Evolutionary conservation across 2,888 invertebrate species (phyloP), one percentile per base, ranked within the genome.

Genomic region (Zaprionus bogoriensis): DNA sequence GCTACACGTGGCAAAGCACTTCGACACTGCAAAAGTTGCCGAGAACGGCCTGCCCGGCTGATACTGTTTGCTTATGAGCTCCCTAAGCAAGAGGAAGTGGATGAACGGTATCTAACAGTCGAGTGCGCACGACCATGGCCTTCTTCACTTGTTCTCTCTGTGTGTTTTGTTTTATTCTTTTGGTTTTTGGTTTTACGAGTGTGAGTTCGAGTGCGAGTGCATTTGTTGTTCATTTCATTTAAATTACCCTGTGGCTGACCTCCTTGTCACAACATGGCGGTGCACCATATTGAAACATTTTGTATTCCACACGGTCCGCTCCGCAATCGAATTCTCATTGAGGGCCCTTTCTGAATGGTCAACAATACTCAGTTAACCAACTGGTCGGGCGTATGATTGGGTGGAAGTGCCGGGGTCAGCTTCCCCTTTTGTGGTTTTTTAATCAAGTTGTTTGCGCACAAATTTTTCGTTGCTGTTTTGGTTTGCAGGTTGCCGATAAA

Each of bases 211-310:
- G 55, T 54, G 52, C 57, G 71, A 79, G 78, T 79, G 70, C 73
- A 85, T 85, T 85, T 85, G 79, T 70, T 85, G 86, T 85, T 80
- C 79, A 80, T 80, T 80, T 85, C 80, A 85, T 80, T 85, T 80
- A 80, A 80, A 80, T 80, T 80, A 85, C 80, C 86, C 80, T 85
- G 86, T 65, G 80, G 80, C 86, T 82, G 80, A 80, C 83, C 86
- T 75, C 85, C 78, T 61, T 84, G 81, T 73, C 73, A 67, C 83
- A 85, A 73, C 63, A 75, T 75, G 79, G 73, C 65, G 67, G 55
- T 82, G 70, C 79, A 64, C 61, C 79, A 80, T 85, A 82, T 85
- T 85, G 86, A 75, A 73, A 69, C 78, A 60, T 64, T 74, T 72
- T 50, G 53, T 57, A 45, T 66, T 61, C 70, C 62, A 42, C 58